phyloP scores from a whole-genome alignment of 2,797 vertebrate species.

The Picus viridis region DNA sequence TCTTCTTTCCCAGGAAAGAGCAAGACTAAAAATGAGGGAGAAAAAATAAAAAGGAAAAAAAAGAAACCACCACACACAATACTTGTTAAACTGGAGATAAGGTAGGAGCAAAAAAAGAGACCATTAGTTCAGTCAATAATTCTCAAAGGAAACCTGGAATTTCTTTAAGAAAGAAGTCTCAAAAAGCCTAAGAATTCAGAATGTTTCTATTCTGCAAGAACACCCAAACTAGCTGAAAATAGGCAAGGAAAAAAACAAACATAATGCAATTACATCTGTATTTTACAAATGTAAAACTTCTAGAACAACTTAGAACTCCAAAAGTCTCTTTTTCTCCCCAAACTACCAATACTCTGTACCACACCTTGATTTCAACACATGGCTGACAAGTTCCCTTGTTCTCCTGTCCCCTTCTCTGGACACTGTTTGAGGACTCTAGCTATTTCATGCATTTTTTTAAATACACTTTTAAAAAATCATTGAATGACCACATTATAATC shows the following conservation, averaged over 20 bases:
- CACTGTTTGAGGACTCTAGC: not conserved
- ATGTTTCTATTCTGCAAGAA: not conserved
- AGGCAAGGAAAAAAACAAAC: not conserved
- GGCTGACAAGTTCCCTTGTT: not conserved
- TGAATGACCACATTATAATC: not conserved
- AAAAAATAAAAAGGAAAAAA: too few species aligned
- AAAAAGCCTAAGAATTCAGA: not conserved
- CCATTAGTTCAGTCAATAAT: not conserved
- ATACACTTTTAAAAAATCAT: not conserved
- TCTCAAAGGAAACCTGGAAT: not conserved
- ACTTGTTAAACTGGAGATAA: not conserved
- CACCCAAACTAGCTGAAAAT: not conserved
- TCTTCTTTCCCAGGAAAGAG: not conserved
- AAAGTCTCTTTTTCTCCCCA: not conserved
- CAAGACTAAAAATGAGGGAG: not conserved
- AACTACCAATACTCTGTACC: not conserved
- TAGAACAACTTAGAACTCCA: not conserved
- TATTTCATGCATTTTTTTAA: not conserved
- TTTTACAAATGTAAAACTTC: not conserved
- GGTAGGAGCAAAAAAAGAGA: not conserved
- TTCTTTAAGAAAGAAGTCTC: not conserved
- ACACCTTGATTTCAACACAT: not conserved
- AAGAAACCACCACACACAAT: not conserved
- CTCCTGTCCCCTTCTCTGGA: not conserved
- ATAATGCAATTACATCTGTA: rapidly evolving